These are phyloP conservation scores for Germaria angustata DNA, from an alignment of 2,888 invertebrate species.

Conservation along the genomic window DNA sequence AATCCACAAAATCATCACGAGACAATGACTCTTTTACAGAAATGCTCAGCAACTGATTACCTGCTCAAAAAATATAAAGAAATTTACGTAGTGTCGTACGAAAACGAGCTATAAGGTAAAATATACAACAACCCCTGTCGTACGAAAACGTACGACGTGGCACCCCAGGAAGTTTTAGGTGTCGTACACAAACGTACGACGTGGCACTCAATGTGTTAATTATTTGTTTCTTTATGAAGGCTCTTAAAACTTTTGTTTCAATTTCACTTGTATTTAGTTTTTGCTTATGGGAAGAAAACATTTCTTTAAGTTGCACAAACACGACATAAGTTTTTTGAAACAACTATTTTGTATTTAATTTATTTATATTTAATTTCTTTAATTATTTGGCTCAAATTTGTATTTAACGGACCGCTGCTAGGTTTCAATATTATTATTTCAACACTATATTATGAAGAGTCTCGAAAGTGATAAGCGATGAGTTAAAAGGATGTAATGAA, in stretches of 20 bases:
- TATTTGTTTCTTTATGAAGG: constrained; percentile 18
- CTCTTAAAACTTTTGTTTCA: background rate
- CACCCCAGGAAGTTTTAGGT: too few relatives aligned
- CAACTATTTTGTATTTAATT: background rate
- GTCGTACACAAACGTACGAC: too few relatives aligned
- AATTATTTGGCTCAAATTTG: background rate
- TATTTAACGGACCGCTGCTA: background rate
- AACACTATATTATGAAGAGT: background rate
- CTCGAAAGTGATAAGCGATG: background rate
- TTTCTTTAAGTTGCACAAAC: constrained; percentile 12
- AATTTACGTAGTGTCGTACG: too few relatives aligned
- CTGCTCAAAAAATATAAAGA: too few relatives aligned
- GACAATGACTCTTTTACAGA: too few relatives aligned
- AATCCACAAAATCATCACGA: too few relatives aligned
- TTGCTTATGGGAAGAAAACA: constrained; percentile 30
- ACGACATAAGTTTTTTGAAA: background rate
- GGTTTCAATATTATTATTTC: background rate
- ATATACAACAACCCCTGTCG: too few relatives aligned
- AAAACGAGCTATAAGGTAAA: too few relatives aligned
- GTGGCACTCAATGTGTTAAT: too few relatives aligned
- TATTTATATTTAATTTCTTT: background rate
- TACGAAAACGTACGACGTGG: too few relatives aligned
- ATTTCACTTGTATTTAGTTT: constrained; percentile 15
- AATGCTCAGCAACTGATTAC: too few relatives aligned
- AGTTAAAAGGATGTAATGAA: too few relatives aligned